Percentiles rank a stretch among this genome's conserved stretches.
phyloP scores from a whole-genome alignment of 2,113 vertebrate genomes.

The Hyperopisus bebe region DNA sequence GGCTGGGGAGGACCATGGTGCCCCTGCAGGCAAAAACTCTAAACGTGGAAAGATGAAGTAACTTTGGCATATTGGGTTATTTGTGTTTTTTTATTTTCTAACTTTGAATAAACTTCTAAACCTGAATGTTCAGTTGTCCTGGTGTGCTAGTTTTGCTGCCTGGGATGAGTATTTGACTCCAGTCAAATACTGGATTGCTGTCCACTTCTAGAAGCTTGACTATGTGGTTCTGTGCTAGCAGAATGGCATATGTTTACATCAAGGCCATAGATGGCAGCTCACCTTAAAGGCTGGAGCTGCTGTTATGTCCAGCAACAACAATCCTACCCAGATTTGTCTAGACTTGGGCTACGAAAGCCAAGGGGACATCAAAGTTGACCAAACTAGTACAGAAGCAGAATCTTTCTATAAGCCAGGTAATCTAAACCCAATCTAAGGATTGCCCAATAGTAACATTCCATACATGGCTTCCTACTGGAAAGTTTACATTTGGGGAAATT shows the following conservation, averaged over 20 bases:
- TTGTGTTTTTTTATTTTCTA: not conserved
- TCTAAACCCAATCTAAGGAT: not conserved
- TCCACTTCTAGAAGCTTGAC: not conserved
- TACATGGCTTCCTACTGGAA: not conserved
- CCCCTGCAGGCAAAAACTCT: not conserved
- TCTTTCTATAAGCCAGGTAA: not conserved
- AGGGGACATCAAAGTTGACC: not conserved
- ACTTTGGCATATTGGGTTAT: not conserved
- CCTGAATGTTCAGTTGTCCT: not conserved
- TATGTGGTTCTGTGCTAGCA: not conserved
- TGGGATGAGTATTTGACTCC: not conserved
- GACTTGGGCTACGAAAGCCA: not conserved
- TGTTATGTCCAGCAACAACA: conserved; percentile 4
- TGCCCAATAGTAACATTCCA: not conserved
- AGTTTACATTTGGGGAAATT: no score
- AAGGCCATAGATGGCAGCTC: not conserved
- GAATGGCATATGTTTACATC: not conserved
- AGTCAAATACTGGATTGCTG: not conserved
- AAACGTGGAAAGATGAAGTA: not conserved
- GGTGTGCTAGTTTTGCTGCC: not conserved
- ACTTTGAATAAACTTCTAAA: not conserved
- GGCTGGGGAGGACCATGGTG: not conserved
- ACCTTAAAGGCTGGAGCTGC: not conserved
- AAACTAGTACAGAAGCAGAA: not conserved
- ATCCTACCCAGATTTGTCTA: not conserved